Base-by-base conservation (phyloP, 2,797 vertebrate genomes). In the Phrynocephalus vlangalii region DNA sequence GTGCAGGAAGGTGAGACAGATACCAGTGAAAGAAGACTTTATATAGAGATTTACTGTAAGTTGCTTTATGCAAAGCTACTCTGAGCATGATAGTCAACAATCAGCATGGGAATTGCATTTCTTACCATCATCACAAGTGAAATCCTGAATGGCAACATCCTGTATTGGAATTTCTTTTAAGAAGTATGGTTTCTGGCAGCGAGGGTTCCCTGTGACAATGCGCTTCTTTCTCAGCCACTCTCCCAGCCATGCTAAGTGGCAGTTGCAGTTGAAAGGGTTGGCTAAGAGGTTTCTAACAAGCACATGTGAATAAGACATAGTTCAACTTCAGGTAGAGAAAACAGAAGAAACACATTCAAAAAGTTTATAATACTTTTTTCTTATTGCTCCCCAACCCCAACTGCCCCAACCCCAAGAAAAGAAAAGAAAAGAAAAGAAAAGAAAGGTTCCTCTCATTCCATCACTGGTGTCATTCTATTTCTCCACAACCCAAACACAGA, bases 261-360 rank as follows among this genome's bases (percentile, higher is more conserved):
- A 99, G 95, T 99, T 99, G 93, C 99, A 99, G 95, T 98, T 99
- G 96, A 99, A 99, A 38, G 99, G 98, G 94, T 99, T 99, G 91
- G 99, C 98, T 95, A 99, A 95, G 78, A 99, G 98, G 94, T 99
- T 99, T 91, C 99, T 99, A 93, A 78, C 89, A 79, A 87, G 24
- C 90, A 48, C 33, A 82, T 0, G 56, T 60, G 91, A 93, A 82
- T 38, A 87, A 86, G 0, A 28, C 33, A 89, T 2, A 28, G 79
- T 60, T 90, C 67, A 93, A 6, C 50, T 91, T 0, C 0, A 2
- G 67, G 22, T 72, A 1, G 90, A 2, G 67, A 0, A 7, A 75
- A 6, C 70, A 63, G 2, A 33, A 66, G 13, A 79, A 72, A 80
- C 2, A 50, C 26, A 24, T 44, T 5, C 28, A 10, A 28, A 83